A percentile compares a stretch with the other conserved stretches of the same genome.
Conservation (phyloP, 2,797 vertebrate species). For the Onychomys arenicola region DNA sequence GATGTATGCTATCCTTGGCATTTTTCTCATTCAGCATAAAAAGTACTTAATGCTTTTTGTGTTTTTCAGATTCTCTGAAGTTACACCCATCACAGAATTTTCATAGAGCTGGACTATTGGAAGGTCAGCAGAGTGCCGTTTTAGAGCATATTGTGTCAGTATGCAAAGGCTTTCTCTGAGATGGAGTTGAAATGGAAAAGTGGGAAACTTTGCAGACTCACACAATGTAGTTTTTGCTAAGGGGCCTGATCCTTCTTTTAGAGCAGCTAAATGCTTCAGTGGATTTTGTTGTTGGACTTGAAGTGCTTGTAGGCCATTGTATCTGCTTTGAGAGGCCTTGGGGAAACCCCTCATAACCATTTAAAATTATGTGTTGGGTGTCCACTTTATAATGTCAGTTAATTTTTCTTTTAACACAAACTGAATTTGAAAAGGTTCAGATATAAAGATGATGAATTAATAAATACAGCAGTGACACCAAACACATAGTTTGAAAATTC, state of each 20-base stretch:
- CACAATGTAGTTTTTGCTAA: constrained; percentile 80
- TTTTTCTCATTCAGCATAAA: constrained; percentile 80
- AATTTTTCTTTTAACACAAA: constrained; percentile 59
- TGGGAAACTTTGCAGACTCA: constrained; percentile 82
- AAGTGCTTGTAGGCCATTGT: constrained; percentile 72
- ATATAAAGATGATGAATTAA: constrained; percentile 49
- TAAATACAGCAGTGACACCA: constrained; percentile 49
- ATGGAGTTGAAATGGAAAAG: constrained; percentile 75
- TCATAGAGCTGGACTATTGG: constrained; percentile 84
- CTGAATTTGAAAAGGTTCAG: constrained; percentile 58
- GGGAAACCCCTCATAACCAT: background rate
- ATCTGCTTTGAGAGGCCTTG: constrained; percentile 65
- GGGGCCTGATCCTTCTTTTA: constrained; percentile 81
- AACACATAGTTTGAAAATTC: constrained; percentile 69
- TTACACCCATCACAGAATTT: constrained; percentile 83
- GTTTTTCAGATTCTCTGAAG: constrained; percentile 83
- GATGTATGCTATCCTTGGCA: constrained; percentile 72
- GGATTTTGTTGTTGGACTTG: constrained; percentile 66
- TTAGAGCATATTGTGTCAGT: constrained; percentile 81
- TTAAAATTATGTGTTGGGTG: constrained; percentile 78
- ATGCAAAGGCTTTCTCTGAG: constrained; percentile 81
- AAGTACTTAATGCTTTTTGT: constrained; percentile 84
- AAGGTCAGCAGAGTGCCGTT: constrained; percentile 82
- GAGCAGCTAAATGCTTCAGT: constrained; percentile 77
- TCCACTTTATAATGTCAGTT: constrained; percentile 60